Evolutionary conservation across 2,888 invertebrate genomes (phyloP), one percentile per base, ranked within the genome.

Genomic region (Dasypogon diadema): DNA sequence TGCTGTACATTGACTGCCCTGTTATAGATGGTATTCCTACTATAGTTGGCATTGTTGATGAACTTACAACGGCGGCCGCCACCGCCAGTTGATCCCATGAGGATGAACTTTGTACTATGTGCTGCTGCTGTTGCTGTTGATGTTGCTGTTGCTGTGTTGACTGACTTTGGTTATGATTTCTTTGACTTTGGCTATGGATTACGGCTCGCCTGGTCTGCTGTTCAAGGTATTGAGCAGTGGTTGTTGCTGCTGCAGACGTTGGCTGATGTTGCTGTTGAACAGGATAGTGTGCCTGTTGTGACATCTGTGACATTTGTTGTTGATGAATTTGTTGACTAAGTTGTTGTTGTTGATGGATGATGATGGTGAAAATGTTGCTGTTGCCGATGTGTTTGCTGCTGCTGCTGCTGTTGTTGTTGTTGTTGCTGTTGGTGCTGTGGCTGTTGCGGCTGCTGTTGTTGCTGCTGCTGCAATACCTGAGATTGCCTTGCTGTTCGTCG

Each of bases 71-170:
- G 51, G 84, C 84, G 80, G 84, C 82, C 14, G 81, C 81, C 46
- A 82, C 83, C 24, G 84, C 82, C 75, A 84, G 80, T 75, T 86
- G 85, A 79, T 84, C 84, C 84, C 85, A 85, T 77, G 81, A 80
- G 51, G 79, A 78, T 24, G 84, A 80, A 75, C 79, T 80, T 79
- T 81, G 81, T 79, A 80, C 79, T 79, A 81, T 76, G 68, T 81
- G 80, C 77, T 79, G 80, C 74, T 82, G 81, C 73, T 79, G 78
- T 70, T 77, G 79, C 72, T 79, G 79, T 68, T 58, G 77, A 42
- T 83, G 83, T 77, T 84, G 84, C 75, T 85, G 85, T 73, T 80
- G 79, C 46, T 78, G 51, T 54, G 54, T 70, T 70, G 70, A 34
- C 34, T 70, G 70, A 63, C 70, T 79, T 76, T 78, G 76, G 54